phyloP scores from a whole-genome alignment of 1,140 invertebrate species.

The Cherax destructor region DNA sequence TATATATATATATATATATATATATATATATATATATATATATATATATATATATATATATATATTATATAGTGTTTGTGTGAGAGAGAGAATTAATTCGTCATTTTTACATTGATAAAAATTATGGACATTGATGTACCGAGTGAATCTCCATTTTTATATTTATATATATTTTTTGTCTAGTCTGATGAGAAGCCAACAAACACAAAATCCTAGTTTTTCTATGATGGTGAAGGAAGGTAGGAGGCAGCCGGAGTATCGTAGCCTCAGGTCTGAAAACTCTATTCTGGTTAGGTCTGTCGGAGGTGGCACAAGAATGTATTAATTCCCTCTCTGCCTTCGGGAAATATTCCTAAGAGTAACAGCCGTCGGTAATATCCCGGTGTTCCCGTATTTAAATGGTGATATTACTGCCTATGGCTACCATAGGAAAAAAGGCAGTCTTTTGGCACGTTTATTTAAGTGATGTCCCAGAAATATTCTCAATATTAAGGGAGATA shows the following conservation, averaged over 20 bases:
- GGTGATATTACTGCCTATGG: background rate
- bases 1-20: too few relatives aligned
- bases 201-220: conserved; percentile 29
- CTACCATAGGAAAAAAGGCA: too few relatives aligned
- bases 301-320: background rate
- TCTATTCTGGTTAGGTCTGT: conserved; percentile 47
- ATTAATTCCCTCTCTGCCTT: too few relatives aligned
- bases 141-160: too few relatives aligned
- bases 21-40: too few relatives aligned
- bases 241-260: conserved; percentile 3
- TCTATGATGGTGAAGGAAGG: conserved; percentile 20
- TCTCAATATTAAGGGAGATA: background rate
- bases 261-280: conserved; percentile 46
- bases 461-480: background rate
- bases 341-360: background rate
- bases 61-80: too few relatives aligned
- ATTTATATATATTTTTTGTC: too few relatives aligned
- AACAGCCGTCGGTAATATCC: background rate
- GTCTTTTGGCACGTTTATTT: too few relatives aligned
- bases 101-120: too few relatives aligned
- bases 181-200: background rate
- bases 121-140: too few relatives aligned
- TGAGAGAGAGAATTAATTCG: too few relatives aligned
- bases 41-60: too few relatives aligned
- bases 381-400: background rate